Evolutionary conservation across 2,113 vertebrate genomes (phyloP).

Genomic region (Lagopus leucura): DNA sequence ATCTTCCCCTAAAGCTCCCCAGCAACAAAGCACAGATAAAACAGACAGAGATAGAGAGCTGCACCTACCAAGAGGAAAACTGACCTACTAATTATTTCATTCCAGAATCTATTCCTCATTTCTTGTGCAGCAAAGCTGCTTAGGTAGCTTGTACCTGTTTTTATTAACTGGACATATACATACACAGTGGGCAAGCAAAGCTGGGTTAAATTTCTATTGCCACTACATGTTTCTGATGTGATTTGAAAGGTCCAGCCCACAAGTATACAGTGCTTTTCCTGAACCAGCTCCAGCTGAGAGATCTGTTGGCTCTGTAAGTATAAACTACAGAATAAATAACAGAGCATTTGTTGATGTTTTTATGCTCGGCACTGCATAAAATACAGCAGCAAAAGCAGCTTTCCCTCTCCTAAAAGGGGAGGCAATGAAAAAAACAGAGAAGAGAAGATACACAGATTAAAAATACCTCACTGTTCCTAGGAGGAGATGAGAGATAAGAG

Average conservation of each 20-base stretch:
- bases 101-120: neutral
- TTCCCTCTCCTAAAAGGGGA: slow-evolving; percentile 18
- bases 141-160: slow-evolving; percentile 10
- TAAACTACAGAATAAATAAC: slow-evolving; percentile 10
- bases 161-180: neutral
- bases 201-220: neutral
- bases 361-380: neutral
- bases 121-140: slow-evolving; percentile 52
- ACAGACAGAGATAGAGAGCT: slow-evolving; percentile 15
- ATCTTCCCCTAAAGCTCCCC: slow-evolving; percentile 13
- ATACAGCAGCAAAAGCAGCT: slow-evolving; percentile 28
- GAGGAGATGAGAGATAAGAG: slow-evolving; percentile 37
- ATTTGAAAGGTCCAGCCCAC: neutral
- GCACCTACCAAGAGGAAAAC: slow-evolving; percentile 23
- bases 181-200: neutral
- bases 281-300: neutral
- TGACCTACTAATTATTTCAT: slow-evolving; percentile 55
- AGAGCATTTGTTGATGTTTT: neutral
- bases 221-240: neutral
- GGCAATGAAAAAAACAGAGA: slow-evolving; percentile 2
- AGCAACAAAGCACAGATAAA: neutral
- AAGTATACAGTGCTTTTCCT: neutral
- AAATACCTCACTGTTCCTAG: slow-evolving; percentile 23
- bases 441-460: slow-evolving; percentile 44
- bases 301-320: neutral